Evolutionary conservation across 37 sponge, comb jelly and placozoan genomes (phyloP).

Genomic region (Diacarnus erythraeanus): DNA sequence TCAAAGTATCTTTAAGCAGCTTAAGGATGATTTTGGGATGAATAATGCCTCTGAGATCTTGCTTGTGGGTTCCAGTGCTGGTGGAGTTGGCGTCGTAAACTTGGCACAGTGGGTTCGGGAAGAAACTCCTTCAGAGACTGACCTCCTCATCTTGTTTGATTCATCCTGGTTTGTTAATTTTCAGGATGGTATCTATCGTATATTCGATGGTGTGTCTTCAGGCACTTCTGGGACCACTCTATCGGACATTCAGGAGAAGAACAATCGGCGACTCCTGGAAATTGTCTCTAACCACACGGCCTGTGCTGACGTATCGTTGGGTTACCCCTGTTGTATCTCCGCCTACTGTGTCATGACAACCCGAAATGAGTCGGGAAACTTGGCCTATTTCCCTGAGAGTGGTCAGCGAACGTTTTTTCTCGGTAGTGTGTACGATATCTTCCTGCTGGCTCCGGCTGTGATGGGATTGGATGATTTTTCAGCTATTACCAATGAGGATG

Average conservation of each 20-base stretch:
- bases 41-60: conserved; percentile 18
- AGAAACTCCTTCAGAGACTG: background rate
- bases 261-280: background rate
- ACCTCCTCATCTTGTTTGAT: conserved; percentile 43
- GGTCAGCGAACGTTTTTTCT: conserved; percentile 33
- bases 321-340: conserved; percentile 78
- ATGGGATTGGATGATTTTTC: background rate
- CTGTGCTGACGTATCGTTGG: conserved; percentile 27
- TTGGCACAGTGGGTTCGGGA: conserved; percentile 56
- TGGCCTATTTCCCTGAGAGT: conserved; percentile 43
- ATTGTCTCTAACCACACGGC: background rate
- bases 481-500: background rate
- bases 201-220: background rate
- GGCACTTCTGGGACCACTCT: background rate
- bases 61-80: conserved; percentile 75
- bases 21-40: conserved; percentile 22
- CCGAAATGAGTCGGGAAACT: background rate
- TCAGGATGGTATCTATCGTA: conserved; percentile 19
- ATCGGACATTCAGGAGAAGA: background rate
- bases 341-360: conserved; percentile 57
- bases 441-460: conserved; percentile 47
- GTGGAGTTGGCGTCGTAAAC: conserved; percentile 81
- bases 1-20: conserved; percentile 37
- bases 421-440: conserved; percentile 70
- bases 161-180: conserved; percentile 93